Evolutionary conservation across 2,797 vertebrate species (phyloP).

Genomic region (Gymnodraco acuticeps): DNA sequence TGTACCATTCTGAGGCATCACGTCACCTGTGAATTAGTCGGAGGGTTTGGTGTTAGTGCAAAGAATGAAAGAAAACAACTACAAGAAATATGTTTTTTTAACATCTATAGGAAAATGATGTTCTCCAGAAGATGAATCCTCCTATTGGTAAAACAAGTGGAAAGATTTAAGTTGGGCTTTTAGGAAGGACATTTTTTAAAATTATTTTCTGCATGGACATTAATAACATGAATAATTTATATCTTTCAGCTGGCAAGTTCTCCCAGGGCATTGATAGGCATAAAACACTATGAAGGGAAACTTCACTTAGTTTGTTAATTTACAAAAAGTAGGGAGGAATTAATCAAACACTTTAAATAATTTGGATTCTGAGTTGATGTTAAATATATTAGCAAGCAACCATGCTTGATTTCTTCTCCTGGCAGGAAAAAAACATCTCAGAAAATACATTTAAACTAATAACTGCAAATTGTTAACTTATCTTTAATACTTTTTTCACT

Average conservation of each 20-base stretch:
- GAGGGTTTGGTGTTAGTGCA: background rate
- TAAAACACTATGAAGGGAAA: background rate
- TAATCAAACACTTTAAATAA: too few species aligned
- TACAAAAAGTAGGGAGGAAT: too few species aligned
- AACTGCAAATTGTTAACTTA: too few species aligned
- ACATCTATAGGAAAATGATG: background rate
- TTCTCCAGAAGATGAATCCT: background rate
- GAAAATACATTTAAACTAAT: too few species aligned
- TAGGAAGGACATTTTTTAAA: background rate
- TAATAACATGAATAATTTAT: background rate
- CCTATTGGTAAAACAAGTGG: background rate
- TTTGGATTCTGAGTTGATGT: too few species aligned
- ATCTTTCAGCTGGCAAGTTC: background rate
- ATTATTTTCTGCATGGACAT: background rate
- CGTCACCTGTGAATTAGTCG: constrained; percentile 32
- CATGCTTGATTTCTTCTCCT: too few species aligned
- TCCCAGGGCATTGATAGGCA: background rate
- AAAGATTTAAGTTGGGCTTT: background rate
- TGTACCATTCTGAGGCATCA: constrained; percentile 51
- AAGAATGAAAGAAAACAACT: background rate
- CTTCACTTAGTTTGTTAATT: too few species aligned
- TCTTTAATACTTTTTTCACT: too few species aligned
- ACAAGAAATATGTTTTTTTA: background rate
- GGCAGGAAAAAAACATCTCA: too few species aligned
- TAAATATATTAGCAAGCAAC: too few species aligned